A percentile compares a stretch with the other conserved stretches of the same genome.
Conservation (phyloP, 2,888 invertebrate species). For the Xanthorhoe spadicearia region DNA sequence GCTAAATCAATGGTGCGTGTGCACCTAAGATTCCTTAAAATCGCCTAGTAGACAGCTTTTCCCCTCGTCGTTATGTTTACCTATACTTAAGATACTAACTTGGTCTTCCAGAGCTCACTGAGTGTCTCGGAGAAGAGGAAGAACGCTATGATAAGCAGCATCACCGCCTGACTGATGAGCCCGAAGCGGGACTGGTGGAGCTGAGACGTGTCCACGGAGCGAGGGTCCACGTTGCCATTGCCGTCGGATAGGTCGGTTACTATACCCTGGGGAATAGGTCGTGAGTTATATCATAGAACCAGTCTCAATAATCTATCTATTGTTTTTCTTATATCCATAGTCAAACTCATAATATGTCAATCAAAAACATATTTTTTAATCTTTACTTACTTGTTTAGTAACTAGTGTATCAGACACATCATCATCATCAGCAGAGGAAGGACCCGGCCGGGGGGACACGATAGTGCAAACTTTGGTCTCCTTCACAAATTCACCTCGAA, state of each 20-base stretch:
- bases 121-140: conserved; percentile 96
- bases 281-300: no score
- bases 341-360: no score
- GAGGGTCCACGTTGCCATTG: conserved; percentile 70
- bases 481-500: conserved; percentile 93
- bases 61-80: no score
- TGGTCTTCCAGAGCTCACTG: conserved; percentile 96
- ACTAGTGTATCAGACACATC: conserved; percentile 82
- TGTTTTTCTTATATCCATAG: no score
- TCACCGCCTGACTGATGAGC: conserved; percentile 94
- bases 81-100: conserved; percentile 83
- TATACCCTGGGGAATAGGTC: conserved; percentile 59
- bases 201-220: conserved; percentile 92
- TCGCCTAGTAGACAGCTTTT: no score
- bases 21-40: no score
- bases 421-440: conserved; percentile 74
- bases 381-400: conserved; percentile 72
- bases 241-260: conserved; percentile 70
- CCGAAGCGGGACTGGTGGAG: conserved; percentile 96
- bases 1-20: neutral
- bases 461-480: conserved; percentile 88
- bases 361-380: neutral
- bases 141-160: conserved; percentile 94
- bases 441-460: conserved; percentile 76
- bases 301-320: no score